Evolutionary conservation across 2,888 invertebrate species (phyloP), one percentile per base, ranked within the genome.

Genomic region (Vandiemenella viatica): DNA sequence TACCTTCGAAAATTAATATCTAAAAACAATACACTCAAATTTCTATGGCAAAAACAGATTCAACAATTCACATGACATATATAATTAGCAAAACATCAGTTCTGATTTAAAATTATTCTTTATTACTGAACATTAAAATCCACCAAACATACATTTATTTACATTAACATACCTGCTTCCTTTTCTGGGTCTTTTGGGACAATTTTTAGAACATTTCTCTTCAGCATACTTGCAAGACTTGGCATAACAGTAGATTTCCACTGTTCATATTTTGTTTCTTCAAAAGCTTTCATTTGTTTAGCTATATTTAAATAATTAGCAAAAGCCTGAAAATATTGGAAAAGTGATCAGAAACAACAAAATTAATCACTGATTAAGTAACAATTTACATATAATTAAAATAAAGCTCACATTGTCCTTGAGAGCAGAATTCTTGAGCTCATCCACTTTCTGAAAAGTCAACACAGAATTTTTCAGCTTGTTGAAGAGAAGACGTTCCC

Each of bases 391-490:
- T 26, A 8, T 13, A 26, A 26, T 7, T 4, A 38, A 15, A n/a
- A 16, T 10, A 38, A 17, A 15, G 55, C 59, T 58, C 55, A 70
- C 70, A 50, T 80, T 76, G 52, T 80, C 75, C 58, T 83, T 88
- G 45, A 81, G 67, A 38, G 80, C 79, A 58, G 80, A 83, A 37
- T 79, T 70, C 59, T 82, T 79, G 52, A 88, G 66, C 58, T 87
- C 82, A 21, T 79, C 74, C 60, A 84, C 80, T 59, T 79, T 75
- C 63, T 84, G 80, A 59, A 91, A 90, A 49, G 76, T 78, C 59
- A 90, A 68, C 19, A 90, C 80, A 0, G 90, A 82, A 54, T 75
- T 76, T 63, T 88, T 90, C 58, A 93, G 73, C 56, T 79, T 79
- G 56, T 80, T 76, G 60, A 87, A 84, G 16, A 92, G 68, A 47